Evolutionary conservation across 2,888 invertebrate genomes (phyloP).

Genomic region (Drosophila histrio): DNA sequence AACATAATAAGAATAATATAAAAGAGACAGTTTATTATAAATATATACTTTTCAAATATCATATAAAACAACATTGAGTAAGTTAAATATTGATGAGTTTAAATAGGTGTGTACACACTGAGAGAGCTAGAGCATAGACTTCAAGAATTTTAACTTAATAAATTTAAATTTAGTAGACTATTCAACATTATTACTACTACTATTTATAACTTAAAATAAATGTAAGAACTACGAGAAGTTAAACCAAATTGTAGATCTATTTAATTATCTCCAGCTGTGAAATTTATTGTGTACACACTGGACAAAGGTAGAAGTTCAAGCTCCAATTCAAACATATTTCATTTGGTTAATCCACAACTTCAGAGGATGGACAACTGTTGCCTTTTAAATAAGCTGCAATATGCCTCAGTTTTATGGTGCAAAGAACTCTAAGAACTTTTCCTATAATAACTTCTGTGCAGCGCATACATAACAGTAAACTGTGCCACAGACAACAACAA

Average conservation of each 20-base stretch:
- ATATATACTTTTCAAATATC: too few species aligned
- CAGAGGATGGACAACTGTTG: constrained; percentile 39
- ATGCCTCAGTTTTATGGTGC: constrained; percentile 10
- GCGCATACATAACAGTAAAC: constrained; percentile 56
- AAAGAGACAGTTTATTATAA: too few species aligned
- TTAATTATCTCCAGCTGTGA: not conserved
- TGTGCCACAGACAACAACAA: constrained; percentile 71
- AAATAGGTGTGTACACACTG: not conserved
- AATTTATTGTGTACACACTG: constrained; percentile 4
- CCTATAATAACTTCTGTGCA: constrained; percentile 48
- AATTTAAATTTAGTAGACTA: too few species aligned
- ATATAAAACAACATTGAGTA: too few species aligned
- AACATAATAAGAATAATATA: too few species aligned
- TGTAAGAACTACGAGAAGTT: not conserved
- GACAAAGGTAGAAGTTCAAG: not conserved
- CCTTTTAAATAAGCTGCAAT: constrained; percentile 1
- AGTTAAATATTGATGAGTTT: too few species aligned
- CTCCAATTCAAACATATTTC: constrained; percentile 7
- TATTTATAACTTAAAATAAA: too few species aligned
- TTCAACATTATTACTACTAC: too few species aligned
- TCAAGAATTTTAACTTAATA: too few species aligned
- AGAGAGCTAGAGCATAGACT: too few species aligned
- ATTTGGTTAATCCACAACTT: constrained; percentile 12
- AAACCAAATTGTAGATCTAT: not conserved
- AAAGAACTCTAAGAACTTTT: constrained; percentile 41